phyloP scores from a whole-genome alignment of 1,140 invertebrate genomes.

The Dreissena polymorpha region DNA sequence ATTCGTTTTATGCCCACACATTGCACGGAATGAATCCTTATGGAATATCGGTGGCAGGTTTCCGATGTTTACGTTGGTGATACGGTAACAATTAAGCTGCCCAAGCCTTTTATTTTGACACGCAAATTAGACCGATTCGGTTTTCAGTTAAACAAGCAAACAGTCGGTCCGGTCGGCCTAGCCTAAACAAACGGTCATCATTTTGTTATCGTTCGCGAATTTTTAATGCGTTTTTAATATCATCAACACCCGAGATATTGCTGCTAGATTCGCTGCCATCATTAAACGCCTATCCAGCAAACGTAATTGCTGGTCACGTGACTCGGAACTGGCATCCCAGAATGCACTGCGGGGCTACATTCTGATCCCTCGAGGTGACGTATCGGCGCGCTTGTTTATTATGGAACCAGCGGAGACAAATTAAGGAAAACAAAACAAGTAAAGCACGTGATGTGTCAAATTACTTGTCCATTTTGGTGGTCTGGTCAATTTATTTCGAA shows the following conservation, averaged over 20 bases:
- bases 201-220: conserved; percentile 32
- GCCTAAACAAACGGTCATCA: conserved; percentile 39
- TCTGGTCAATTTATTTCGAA: neutral
- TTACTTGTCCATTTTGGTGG: neutral
- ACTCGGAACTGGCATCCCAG: conserved; percentile 43
- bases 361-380: conserved; percentile 12
- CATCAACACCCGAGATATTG: conserved; percentile 15
- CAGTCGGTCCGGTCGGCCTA: neutral
- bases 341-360: conserved; percentile 13
- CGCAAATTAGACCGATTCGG: neutral
- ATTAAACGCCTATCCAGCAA: conserved; percentile 38
- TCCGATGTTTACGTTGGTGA: neutral
- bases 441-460: neutral
- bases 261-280: conserved; percentile 37
- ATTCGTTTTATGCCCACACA: no score
- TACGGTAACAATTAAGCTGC: neutral
- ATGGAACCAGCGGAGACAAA: conserved; percentile 35
- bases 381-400: conserved; percentile 23
- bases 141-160: conserved; percentile 41
- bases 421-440: conserved; percentile 17
- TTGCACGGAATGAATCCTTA: no score
- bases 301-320: conserved; percentile 23
- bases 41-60: neutral
- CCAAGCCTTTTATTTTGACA: conserved; percentile 20
- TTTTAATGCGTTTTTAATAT: conserved; percentile 44